Evolutionary conservation across 2,797 vertebrate genomes (phyloP), one percentile per base, ranked within the genome.

Genomic region (Gymnothorax reevesii): DNA sequence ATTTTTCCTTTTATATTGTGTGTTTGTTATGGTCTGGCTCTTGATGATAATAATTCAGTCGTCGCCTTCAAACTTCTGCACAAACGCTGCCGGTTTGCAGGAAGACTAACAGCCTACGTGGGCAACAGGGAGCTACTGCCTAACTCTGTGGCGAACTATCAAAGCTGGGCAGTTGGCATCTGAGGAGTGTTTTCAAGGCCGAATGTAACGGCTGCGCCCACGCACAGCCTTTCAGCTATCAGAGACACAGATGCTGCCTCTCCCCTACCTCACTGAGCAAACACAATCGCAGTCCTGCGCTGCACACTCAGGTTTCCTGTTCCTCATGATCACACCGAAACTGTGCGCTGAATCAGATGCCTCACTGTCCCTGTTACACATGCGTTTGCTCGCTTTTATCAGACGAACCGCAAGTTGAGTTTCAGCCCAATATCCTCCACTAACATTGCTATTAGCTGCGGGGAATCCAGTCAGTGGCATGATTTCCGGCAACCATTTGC

Each of bases 171-270:
- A 82, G 62, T 71, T 66, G 62, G 10, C 64, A 83, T 17, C 2
- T 20, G 60, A 73, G 62, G 83, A 86, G 83, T 25, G 57, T n/a
- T 54, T 79, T 77, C 59, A 88, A 86, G 62, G 73, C 84, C 60
- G 33, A 83, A 52, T 73, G 55, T 33, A 59, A 73, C 79, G 84
- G 54, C 73, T 75, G 49, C 62, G 33, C 87, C 57, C 83, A 88
- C 88, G 84, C 88, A 85, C 25, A 52, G 15, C 57, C 83, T 60
- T 86, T 25, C 80, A 25, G 84, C 33, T 80, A 60, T 83, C 66
- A 77, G 52, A 83, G 66, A 66, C 3, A 20, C 84, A 88, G 33
- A 42, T 42, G 33, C 12, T 54, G 52, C 84, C 42, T 15, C 62
- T 42, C 73, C 84, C 71, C 66, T 22, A 20, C 20, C 15, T 4